Evolutionary conservation across 2,113 vertebrate genomes (phyloP), one percentile per base, ranked within the genome.

Genomic region (Sinocyclocheilus anophthalmus): DNA sequence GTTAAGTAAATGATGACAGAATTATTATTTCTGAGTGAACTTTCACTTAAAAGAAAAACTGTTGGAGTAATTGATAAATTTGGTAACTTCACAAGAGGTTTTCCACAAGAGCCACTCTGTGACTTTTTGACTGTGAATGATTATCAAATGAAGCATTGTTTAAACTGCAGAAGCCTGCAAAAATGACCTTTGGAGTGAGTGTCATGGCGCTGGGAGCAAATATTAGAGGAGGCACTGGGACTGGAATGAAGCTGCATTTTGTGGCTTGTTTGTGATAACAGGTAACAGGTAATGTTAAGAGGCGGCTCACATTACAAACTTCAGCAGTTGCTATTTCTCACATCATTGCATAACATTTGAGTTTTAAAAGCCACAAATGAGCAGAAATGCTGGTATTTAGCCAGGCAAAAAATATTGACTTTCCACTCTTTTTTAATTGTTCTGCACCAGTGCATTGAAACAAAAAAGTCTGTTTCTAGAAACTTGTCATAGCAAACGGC

Each of bases 111-210:
- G 59, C 83, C 48, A 50, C 50, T 42, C 57, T 4, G 14, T 50
- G 83, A 76, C 69, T 83, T 87, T 85, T 53, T 55, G n/a, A 87
- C 72, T 83, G 75, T 73, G 53, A 50, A 70, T 80, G 73, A 86
- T 83, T 86, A 88, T 86, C 72, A 88, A 88, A 87, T 37, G 30
- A 33, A 55, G 73, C 42, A 87, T 84, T 87, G 83, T 87, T 87
- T 78, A 63, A 89, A 86, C 55, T 79, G 45, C 57, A 76, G 83
- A 45, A 57, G 82, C 69, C 65, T 79, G 63, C 22, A 65, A 33
- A 86, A 76, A 33, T 88, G 86, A 90, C 86, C 90, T 89, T 90
- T 88, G 76, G 65, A 84, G 84, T 70, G 73, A 88, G 88, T 86
- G 79, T 83, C 76, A 83, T 81, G 73, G 26, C 11, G 26, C 5